Percentiles rank a stretch among this genome's conserved stretches.
Conservation (phyloP, 1,140 invertebrate species). For the Zaprionus vittiger region DNA sequence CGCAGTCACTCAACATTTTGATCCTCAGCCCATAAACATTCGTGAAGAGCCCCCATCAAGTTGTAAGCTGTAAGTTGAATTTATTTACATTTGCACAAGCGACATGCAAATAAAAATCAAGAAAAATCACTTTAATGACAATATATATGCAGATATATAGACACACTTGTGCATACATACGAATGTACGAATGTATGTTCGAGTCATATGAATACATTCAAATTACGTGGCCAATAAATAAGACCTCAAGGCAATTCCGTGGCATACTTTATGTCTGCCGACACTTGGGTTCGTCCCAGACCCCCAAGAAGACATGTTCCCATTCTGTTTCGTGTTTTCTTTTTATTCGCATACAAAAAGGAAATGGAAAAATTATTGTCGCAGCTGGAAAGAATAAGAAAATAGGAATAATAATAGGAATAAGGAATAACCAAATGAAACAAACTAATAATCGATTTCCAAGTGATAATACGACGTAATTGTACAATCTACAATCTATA, state of each 20-base stretch:
- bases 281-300: constrained; percentile 33
- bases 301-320: not conserved
- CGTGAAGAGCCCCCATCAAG: not conserved
- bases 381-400: not conserved
- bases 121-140: constrained; percentile 40
- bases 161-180: not conserved
- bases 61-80: constrained; percentile 6
- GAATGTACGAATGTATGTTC: constrained; percentile 14
- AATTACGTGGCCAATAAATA: constrained; percentile 50
- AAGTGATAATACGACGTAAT: constrained; percentile 38
- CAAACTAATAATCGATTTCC: constrained; percentile 35
- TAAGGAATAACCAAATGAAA: not conserved
- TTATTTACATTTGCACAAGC: constrained; percentile 34
- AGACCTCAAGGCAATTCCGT: constrained; percentile 41
- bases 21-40: not conserved
- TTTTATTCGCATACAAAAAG: not conserved
- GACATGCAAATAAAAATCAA: constrained; percentile 46
- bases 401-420: no score
- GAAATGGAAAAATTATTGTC: not conserved
- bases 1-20: constrained; percentile 3
- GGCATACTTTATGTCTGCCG: constrained; percentile 49
- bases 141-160: constrained; percentile 27
- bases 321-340: not conserved
- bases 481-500: constrained; percentile 43
- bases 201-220: constrained; percentile 23